These are phyloP conservation scores for Agriotes lineatus DNA, from an alignment of 2,888 invertebrate genomes.

Conservation along the genomic window DNA sequence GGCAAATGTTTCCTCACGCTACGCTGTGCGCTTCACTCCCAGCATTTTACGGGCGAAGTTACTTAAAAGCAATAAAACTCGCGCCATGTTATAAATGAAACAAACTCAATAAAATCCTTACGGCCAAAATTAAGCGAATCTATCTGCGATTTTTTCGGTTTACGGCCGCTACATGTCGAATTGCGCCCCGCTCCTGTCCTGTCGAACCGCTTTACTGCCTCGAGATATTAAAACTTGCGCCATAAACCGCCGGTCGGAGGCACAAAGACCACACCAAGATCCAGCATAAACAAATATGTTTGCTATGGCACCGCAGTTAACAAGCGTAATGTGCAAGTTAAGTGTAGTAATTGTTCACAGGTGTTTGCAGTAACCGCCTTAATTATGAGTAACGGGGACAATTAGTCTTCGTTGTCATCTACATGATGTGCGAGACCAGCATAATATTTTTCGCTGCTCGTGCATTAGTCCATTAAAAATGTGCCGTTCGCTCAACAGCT, in stretches of 20 bases:
- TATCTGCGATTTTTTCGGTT: slow-evolving; percentile 6
- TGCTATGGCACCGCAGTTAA: slow-evolving; percentile 35
- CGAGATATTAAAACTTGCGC: not conserved
- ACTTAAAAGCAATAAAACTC: slow-evolving; percentile 18
- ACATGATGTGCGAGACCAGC: slow-evolving; percentile 37
- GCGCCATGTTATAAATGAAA: slow-evolving; percentile 4
- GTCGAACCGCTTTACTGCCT: not conserved
- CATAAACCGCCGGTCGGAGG: not conserved
- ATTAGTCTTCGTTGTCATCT: slow-evolving; percentile 40
- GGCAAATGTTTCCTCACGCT: slow-evolving; percentile 14
- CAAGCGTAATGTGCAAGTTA: slow-evolving; percentile 42
- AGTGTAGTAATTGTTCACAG: slow-evolving; percentile 47
- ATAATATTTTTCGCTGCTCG: slow-evolving; percentile 29
- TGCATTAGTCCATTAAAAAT: slow-evolving; percentile 12
- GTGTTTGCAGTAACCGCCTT: slow-evolving; percentile 45
- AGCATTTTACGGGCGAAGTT: slow-evolving; percentile 12
- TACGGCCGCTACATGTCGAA: not conserved
- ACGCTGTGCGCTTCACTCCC: not conserved
- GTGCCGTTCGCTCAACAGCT: slow-evolving; percentile 1
- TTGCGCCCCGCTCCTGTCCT: not conserved
- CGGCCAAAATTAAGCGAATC: not conserved
- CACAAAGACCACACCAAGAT: not conserved
- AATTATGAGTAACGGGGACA: slow-evolving; percentile 46
- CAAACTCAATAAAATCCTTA: slow-evolving; percentile 10
- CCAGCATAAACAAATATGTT: slow-evolving; percentile 23